Conservation (phyloP, 2,888 invertebrate species). For the Globia sparganii region DNA sequence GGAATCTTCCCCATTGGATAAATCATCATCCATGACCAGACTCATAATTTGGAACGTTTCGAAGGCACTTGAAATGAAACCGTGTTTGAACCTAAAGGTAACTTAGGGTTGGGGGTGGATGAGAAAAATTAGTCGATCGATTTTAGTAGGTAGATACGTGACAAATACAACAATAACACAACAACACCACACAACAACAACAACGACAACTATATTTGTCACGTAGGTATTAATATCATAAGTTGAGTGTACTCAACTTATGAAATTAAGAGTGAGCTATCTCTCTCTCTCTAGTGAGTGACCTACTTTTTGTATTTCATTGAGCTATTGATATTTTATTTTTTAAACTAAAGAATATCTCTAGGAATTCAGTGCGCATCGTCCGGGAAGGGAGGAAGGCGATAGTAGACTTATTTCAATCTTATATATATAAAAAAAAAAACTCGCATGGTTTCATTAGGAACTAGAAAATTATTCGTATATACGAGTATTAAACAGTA, state of each 20-base stretch:
- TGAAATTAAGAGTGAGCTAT: background rate
- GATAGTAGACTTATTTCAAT: background rate
- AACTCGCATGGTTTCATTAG: background rate
- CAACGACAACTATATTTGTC: too few relatives aligned
- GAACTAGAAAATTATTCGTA: background rate
- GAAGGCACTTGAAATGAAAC: slow-evolving; percentile 81
- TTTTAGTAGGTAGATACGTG: background rate
- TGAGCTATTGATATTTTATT: background rate
- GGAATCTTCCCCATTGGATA: background rate
- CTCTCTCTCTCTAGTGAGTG: background rate
- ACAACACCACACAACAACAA: too few relatives aligned
- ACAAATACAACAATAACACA: too few relatives aligned
- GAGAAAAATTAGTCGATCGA: background rate
- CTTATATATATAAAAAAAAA: background rate
- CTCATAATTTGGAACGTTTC: slow-evolving; percentile 84
- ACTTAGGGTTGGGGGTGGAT: background rate
- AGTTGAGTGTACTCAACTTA: too few relatives aligned
- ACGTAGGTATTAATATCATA: too few relatives aligned
- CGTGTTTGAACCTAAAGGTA: slow-evolving; percentile 81
- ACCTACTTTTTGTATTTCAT: slow-evolving; percentile 1
- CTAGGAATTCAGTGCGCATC: background rate
- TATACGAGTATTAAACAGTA: background rate
- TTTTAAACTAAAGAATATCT: background rate
- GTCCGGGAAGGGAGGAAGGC: background rate
- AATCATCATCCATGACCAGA: slow-evolving; percentile 76